These are phyloP conservation scores for Muntiacus muntjak DNA, from an alignment of 2,113 vertebrate genomes.

Conservation along the genomic window DNA sequence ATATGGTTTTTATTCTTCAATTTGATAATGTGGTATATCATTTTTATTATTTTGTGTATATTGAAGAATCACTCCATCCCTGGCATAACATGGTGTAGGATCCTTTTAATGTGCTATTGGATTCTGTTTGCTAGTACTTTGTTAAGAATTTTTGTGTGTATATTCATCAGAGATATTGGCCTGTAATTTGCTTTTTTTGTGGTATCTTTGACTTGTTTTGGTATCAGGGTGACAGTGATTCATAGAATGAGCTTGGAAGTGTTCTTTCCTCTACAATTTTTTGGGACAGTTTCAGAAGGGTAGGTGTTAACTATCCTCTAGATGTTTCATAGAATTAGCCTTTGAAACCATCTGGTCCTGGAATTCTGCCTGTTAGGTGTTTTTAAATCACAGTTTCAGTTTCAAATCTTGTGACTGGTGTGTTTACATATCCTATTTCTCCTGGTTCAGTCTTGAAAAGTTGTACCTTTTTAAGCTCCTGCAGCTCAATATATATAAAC, in stretches of 20 bases:
- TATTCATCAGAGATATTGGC: not conserved
- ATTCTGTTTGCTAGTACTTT: not conserved
- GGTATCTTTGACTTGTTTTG: not conserved
- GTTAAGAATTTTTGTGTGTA: not conserved
- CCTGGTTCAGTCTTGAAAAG: not conserved
- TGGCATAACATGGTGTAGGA: not conserved
- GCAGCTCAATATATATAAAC: not conserved
- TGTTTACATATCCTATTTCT: not conserved
- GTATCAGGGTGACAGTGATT: not conserved
- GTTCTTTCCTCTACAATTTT: not conserved
- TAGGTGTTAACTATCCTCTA: not conserved
- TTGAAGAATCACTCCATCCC: not conserved
- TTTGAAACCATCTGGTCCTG: not conserved
- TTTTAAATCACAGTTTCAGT: not conserved
- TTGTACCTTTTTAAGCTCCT: not conserved
- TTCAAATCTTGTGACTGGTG: not conserved
- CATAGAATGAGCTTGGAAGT: not conserved
- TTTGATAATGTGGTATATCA: not conserved
- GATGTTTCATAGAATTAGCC: not conserved
- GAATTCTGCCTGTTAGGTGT: not conserved
- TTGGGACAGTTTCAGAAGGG: not conserved
- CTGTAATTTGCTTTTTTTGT: not conserved
- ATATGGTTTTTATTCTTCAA: not conserved
- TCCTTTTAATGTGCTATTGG: not conserved
- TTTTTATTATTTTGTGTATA: not conserved